Percentiles rank a stretch among this genome's conserved stretches.
Conservation (phyloP, 2,113 vertebrate genomes). For the Sphyrna mokarran region DNA sequence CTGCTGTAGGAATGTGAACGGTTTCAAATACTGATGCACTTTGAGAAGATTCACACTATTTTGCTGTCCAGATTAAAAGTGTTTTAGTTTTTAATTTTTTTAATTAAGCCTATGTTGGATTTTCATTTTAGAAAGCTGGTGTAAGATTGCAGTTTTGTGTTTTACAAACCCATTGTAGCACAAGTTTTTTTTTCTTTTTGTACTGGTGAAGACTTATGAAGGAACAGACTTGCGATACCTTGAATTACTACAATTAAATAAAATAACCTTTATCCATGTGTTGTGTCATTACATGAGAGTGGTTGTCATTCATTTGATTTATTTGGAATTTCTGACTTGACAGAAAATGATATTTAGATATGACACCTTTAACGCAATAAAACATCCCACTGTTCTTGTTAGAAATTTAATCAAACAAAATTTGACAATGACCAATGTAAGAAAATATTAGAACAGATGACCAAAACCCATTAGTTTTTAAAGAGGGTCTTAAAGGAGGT, state of each 20-base stretch:
- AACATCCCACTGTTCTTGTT: not conserved
- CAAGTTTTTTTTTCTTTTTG: slow-evolving; percentile 29
- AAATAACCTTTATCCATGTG: slow-evolving; percentile 12
- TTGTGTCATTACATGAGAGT: not conserved
- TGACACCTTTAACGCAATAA: not conserved
- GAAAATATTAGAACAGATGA: not conserved
- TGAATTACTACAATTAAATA: slow-evolving; percentile 35
- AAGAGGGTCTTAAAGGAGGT: not conserved
- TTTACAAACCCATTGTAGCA: slow-evolving; percentile 24
- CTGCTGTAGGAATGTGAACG: slow-evolving; percentile 1
- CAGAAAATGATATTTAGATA: not conserved
- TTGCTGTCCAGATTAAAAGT: slow-evolving; percentile 8
- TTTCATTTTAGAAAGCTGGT: slow-evolving; percentile 15
- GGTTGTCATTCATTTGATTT: not conserved
- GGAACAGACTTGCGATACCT: slow-evolving; percentile 35
- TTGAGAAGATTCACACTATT: slow-evolving; percentile 22
- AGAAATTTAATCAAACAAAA: not conserved
- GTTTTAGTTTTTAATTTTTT: slow-evolving; percentile 32
- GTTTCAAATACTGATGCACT: not conserved
- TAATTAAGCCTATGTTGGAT: slow-evolving; percentile 6
- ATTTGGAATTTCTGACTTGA: not conserved
- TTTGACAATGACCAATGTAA: not conserved
- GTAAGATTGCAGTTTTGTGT: slow-evolving; percentile 24
- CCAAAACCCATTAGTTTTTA: not conserved
- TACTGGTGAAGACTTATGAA: slow-evolving; percentile 16